These are phyloP conservation scores for Tapirus terrestris DNA, from an alignment of 2,113 vertebrate species.

Conservation along the genomic window DNA sequence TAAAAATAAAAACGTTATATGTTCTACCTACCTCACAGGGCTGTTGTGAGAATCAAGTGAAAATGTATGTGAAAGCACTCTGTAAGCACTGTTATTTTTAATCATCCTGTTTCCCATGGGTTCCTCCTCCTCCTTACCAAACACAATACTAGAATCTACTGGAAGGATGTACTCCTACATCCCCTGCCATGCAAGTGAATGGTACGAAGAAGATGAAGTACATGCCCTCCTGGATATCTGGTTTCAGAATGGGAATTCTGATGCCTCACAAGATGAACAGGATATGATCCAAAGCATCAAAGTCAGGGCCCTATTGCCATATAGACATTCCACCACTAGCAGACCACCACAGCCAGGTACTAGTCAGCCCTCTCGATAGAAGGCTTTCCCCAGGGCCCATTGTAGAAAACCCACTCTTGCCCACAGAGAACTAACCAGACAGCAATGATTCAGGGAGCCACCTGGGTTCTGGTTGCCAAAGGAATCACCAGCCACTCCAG, in stretches of 20 bases:
- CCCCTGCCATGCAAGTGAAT: not conserved
- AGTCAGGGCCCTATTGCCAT: not conserved
- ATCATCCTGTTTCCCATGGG: not conserved
- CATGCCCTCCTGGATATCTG: not conserved
- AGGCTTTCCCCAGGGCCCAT: not conserved
- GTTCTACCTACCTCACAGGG: slow-evolving; percentile 77
- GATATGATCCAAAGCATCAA: not conserved
- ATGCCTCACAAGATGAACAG: not conserved
- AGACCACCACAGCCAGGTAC: no score
- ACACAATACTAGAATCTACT: not conserved
- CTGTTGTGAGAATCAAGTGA: slow-evolving; percentile 73
- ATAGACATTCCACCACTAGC: not conserved
- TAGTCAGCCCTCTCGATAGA: not conserved
- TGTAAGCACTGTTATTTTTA: slow-evolving; percentile 37
- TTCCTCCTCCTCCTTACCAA: not conserved
- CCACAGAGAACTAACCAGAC: not conserved
- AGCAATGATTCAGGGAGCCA: not conserved
- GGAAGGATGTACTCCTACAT: not conserved
- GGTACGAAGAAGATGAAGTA: not conserved
- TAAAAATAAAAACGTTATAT: slow-evolving; percentile 31
- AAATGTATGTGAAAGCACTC: slow-evolving; percentile 43
- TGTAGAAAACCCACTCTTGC: not conserved
- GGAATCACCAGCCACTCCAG: not conserved
- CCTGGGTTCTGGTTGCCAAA: not conserved
- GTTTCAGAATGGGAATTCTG: not conserved